phyloP scores from a whole-genome alignment of 2,797 vertebrate species.

The Meriones psammophilus region DNA sequence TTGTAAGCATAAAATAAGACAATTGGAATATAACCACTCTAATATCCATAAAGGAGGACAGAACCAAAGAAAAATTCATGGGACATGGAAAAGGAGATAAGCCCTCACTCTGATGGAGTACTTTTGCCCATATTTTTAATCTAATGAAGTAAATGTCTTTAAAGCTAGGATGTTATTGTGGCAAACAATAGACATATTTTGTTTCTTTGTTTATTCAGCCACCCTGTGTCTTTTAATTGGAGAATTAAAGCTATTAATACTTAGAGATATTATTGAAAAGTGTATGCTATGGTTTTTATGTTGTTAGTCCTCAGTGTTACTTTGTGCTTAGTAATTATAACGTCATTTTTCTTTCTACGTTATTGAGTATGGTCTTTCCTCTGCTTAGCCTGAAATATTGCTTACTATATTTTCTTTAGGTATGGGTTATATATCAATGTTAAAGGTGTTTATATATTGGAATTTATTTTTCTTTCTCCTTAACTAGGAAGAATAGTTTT shows the following conservation, averaged over 20 bases:
- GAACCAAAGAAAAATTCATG: not conserved
- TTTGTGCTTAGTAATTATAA: not conserved
- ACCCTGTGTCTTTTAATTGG: not conserved
- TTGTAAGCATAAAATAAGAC: not conserved
- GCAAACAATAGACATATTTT: not conserved
- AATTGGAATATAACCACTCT: not conserved
- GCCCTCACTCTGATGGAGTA: no score
- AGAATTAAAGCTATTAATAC: not conserved
- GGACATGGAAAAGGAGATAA: not conserved
- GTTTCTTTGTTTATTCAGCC: not conserved
- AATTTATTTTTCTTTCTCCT: not conserved
- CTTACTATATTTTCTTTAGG: not conserved
- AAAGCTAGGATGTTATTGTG: not conserved
- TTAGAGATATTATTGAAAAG: not conserved
- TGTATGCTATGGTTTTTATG: not conserved
- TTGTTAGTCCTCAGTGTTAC: not conserved
- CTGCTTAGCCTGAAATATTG: not conserved
- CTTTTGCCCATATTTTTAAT: not conserved
- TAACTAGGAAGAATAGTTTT: not conserved
- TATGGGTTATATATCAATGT: not conserved
- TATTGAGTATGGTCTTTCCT: not conserved
- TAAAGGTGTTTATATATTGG: not conserved
- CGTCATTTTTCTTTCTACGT: not conserved
- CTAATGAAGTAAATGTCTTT: not conserved
- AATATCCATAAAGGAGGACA: not conserved